Conservation (phyloP, 2,797 vertebrate species). For the Onychomys torridus region DNA sequence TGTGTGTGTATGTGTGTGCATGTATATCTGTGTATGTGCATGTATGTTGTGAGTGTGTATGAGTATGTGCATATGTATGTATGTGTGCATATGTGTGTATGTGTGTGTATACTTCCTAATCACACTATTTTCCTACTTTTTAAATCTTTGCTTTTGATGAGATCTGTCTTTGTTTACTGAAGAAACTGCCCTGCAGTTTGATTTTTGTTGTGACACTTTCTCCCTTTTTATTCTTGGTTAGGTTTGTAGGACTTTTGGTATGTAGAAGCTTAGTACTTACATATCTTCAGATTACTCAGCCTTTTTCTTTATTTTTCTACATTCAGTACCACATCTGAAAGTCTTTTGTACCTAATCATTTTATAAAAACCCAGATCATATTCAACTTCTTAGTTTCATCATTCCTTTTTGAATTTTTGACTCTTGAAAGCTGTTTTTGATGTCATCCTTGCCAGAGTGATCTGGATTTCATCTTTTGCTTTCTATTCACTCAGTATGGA, state of each 20-base stretch:
- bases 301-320: not conserved
- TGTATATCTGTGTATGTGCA: not conserved
- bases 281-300: not conserved
- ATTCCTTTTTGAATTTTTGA: not conserved
- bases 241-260: slow-evolving; percentile 19
- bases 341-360: slow-evolving; percentile 18
- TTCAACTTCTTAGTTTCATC: slow-evolving; percentile 3
- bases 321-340: not conserved
- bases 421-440: slow-evolving; percentile 36
- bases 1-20: not conserved
- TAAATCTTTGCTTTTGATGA: not conserved
- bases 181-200: slow-evolving; percentile 10
- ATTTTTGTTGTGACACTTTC: slow-evolving; percentile 13
- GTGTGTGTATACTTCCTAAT: not conserved
- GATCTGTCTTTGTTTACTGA: not conserved
- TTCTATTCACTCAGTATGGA: slow-evolving; percentile 32
- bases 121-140: not conserved
- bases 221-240: not conserved
- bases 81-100: not conserved
- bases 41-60: not conserved
- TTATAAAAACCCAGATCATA: not conserved
- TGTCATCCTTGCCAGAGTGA: not conserved
- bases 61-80: rapidly evolving
- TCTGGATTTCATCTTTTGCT: slow-evolving; percentile 11
- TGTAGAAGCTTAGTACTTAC: not conserved